Percentiles rank a stretch among this genome's conserved stretches.
These are phyloP conservation scores for Hypsopygia costalis DNA, from an alignment of 2,888 invertebrate genomes.

Conservation along the genomic window DNA sequence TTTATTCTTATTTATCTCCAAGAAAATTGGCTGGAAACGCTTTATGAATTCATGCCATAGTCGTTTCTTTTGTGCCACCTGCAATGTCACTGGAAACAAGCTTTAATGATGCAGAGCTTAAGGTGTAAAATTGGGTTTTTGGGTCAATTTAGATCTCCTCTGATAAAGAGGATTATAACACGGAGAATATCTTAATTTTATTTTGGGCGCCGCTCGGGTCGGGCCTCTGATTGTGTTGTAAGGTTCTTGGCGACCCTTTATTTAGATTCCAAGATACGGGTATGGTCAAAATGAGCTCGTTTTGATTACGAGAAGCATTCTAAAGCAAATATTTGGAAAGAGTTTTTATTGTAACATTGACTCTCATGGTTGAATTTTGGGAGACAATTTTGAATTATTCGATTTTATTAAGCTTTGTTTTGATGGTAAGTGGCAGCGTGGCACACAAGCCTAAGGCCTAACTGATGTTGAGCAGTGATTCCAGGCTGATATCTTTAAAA, in stretches of 20 bases:
- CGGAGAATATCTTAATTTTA: conserved; percentile 43
- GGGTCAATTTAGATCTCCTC: conserved; percentile 22
- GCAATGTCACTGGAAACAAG: conserved; percentile 3
- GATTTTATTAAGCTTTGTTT: too few relatives aligned
- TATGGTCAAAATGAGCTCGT: neutral
- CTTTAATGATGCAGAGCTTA: conserved; percentile 13
- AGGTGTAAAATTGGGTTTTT: conserved; percentile 17
- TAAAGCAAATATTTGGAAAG: conserved; percentile 1
- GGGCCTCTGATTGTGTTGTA: conserved; percentile 22
- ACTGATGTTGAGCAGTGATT: too few relatives aligned
- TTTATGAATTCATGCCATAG: conserved; percentile 24
- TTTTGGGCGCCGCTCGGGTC: conserved; percentile 29
- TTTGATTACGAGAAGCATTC: neutral
- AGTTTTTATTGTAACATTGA: too few relatives aligned
- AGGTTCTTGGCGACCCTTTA: conserved; percentile 7
- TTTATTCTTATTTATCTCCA: conserved; percentile 32
- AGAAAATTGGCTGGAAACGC: conserved; percentile 30
- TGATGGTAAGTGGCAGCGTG: too few relatives aligned
- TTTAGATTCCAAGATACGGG: conserved; percentile 6
- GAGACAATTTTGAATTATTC: too few relatives aligned
- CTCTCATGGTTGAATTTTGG: too few relatives aligned
- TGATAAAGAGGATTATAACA: conserved; percentile 46
- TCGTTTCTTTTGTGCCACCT: conserved; percentile 26
- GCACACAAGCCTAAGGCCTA: too few relatives aligned
- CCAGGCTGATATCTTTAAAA: too few relatives aligned